Conservation (phyloP, 2,113 vertebrate genomes). For the Syrmaticus mikado region DNA sequence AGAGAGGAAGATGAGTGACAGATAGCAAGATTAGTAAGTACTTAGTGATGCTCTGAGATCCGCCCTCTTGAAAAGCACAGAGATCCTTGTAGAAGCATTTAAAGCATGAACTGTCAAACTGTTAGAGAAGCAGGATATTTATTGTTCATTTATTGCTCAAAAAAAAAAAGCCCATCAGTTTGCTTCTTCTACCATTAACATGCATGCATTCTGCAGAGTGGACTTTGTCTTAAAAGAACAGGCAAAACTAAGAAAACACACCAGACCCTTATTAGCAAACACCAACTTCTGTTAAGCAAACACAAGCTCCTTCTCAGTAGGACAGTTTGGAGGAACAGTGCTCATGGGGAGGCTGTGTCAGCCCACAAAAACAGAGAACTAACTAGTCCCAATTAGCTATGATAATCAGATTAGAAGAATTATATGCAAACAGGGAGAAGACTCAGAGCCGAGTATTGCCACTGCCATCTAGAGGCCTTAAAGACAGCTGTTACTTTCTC, state of each 20-base stretch:
- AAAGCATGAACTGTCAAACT: background rate
- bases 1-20: background rate
- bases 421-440: background rate
- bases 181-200: background rate
- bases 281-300: constrained; percentile 5
- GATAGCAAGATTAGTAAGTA: background rate
- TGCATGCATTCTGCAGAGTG: background rate
- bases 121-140: background rate
- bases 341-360: background rate
- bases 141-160: background rate
- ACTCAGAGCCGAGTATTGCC: background rate
- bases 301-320: background rate
- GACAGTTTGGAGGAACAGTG: background rate
- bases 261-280: constrained; percentile 11
- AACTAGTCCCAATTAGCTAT: background rate
- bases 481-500: background rate
- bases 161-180: background rate
- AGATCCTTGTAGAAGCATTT: background rate
- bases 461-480: constrained; percentile 74
- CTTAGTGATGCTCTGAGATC: background rate
- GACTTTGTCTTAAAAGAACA: background rate
- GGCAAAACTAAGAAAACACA: constrained; percentile 10
- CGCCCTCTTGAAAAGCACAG: background rate
- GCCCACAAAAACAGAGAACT: background rate
- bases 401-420: background rate